These are phyloP conservation scores for Ichneumoninae sp. DNA, from an alignment of 2,888 invertebrate species.

Conservation along the genomic window DNA sequence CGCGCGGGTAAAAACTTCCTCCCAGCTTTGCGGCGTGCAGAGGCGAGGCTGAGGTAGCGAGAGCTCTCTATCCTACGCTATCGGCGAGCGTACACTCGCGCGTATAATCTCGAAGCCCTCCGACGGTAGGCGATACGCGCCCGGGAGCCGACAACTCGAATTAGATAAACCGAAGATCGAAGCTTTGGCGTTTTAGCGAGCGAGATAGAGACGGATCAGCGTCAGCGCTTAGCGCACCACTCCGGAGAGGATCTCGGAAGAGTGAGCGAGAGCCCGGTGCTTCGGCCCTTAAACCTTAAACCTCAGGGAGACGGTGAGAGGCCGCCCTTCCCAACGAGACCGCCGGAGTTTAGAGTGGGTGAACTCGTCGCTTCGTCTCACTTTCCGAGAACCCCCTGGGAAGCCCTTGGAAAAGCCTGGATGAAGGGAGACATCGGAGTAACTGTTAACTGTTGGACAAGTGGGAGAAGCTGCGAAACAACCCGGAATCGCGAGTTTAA, in stretches of 20 bases:
- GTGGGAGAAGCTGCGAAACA: slow-evolving; percentile 21
- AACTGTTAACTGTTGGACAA: slow-evolving; percentile 14
- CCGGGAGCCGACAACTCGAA: slow-evolving; percentile 80
- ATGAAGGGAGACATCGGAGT: slow-evolving; percentile 32
- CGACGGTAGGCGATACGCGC: slow-evolving; percentile 69
- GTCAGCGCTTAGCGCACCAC: slow-evolving; percentile 80
- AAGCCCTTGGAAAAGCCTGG: slow-evolving; percentile 38
- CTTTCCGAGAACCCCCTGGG: slow-evolving; percentile 49
- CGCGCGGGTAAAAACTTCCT: slow-evolving; percentile 19
- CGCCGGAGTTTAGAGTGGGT: slow-evolving; percentile 81
- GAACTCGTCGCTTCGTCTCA: slow-evolving; percentile 68
- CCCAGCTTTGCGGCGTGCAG: background rate
- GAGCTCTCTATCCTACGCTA: slow-evolving; percentile 37
- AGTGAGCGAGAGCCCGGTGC: slow-evolving; percentile 67
- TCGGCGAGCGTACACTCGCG: slow-evolving; percentile 59
- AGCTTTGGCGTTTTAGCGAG: slow-evolving; percentile 75
- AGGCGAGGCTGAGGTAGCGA: background rate
- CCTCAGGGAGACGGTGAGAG: slow-evolving; percentile 70
- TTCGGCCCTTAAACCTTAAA: slow-evolving; percentile 82
- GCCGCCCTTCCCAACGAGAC: slow-evolving; percentile 75
- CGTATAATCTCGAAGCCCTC: slow-evolving; percentile 61
- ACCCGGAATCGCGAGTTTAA: slow-evolving; percentile 82
- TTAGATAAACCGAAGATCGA: slow-evolving; percentile 83
- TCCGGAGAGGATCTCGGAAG: slow-evolving; percentile 77
- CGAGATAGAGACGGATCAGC: slow-evolving; percentile 82